phyloP scores from a whole-genome alignment of 2,797 vertebrate genomes.

The Anableps anableps region DNA sequence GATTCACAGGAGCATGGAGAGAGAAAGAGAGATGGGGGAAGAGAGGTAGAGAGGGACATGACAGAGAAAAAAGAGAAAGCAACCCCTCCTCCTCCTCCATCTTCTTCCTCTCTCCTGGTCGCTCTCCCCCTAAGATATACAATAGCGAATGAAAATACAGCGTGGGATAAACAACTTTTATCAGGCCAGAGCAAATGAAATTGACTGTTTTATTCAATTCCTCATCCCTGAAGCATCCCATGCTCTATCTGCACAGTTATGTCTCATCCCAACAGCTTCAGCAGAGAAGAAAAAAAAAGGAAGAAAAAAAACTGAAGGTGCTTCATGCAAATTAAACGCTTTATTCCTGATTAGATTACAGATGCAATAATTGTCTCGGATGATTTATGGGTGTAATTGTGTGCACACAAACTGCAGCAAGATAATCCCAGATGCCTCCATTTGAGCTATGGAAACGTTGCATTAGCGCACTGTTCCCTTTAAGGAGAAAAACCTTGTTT shows the following conservation, averaged over 20 bases:
- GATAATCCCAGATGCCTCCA: conserved; percentile 53
- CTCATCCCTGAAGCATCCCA: conserved; percentile 60
- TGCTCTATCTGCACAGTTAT: conserved; percentile 45
- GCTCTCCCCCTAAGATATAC: conserved; percentile 55
- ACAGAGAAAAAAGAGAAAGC: conserved; percentile 65
- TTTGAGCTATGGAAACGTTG: conserved; percentile 56
- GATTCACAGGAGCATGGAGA: conserved; percentile 81
- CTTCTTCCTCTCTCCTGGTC: conserved; percentile 19
- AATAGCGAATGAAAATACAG: conserved; percentile 68
- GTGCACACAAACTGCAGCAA: conserved; percentile 62
- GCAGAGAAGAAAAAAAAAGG: conserved; percentile 6
- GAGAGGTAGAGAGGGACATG: conserved; percentile 50
- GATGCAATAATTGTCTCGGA: conserved; percentile 77
- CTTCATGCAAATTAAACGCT: conserved; percentile 80
- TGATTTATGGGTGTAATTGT: conserved; percentile 82
- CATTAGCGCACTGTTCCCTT: conserved; percentile 36
- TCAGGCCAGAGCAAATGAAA: conserved; percentile 71
- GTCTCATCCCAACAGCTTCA: conserved; percentile 48
- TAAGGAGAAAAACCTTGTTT: conserved; percentile 47
- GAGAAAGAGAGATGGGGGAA: conserved; percentile 36
- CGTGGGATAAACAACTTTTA: conserved; percentile 77
- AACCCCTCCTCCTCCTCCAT: conserved; percentile 38
- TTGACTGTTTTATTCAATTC: conserved; percentile 75
- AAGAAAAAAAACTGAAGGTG: conserved; percentile 30
- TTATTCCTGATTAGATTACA: conserved; percentile 80